Evolutionary conservation across 2,888 invertebrate genomes (phyloP).

Genomic region (Prosopocoilus inquinatus): DNA sequence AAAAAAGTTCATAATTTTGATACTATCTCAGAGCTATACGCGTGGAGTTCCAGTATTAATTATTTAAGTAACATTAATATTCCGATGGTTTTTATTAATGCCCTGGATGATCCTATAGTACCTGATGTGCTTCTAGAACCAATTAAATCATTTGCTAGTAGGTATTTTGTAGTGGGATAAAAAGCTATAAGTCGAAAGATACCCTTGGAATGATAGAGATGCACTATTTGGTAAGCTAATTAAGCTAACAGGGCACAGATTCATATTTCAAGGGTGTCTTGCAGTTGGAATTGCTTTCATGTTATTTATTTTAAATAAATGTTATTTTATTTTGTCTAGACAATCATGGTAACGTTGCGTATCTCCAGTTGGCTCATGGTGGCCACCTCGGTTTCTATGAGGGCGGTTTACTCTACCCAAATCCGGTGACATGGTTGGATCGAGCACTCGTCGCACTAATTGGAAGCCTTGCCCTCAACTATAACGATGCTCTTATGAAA

Average conservation of each 20-base stretch:
- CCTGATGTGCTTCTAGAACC: slow-evolving; percentile 74
- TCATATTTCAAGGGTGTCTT: neutral
- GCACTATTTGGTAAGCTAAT: neutral
- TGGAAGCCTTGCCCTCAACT: slow-evolving; percentile 65
- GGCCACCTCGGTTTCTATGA: slow-evolving; percentile 96
- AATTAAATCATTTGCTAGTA: slow-evolving; percentile 74
- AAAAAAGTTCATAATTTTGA: slow-evolving; percentile 75
- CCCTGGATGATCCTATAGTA: slow-evolving; percentile 88
- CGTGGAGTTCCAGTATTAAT: slow-evolving; percentile 80
- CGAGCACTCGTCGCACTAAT: slow-evolving; percentile 80
- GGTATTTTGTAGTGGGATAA: slow-evolving; percentile 50
- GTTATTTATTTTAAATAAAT: neutral
- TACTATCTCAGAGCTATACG: slow-evolving; percentile 76
- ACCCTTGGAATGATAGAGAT: neutral
- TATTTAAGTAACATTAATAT: slow-evolving; percentile 75
- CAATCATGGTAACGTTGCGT: slow-evolving; percentile 66
- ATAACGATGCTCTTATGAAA: slow-evolving; percentile 40
- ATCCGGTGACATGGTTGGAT: slow-evolving; percentile 91
- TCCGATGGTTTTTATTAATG: slow-evolving; percentile 90
- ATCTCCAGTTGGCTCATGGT: slow-evolving; percentile 83
- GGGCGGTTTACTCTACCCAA: slow-evolving; percentile 82
- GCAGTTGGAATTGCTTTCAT: neutral
- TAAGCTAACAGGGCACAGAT: neutral
- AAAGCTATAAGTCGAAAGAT: neutral
- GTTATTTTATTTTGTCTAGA: slow-evolving; percentile 50